A percentile compares a stretch with the other conserved stretches of the same genome.
phyloP scores from a whole-genome alignment of 53 echinoderm and acorn worm genomes.

The Mesocentrotus franciscanus region DNA sequence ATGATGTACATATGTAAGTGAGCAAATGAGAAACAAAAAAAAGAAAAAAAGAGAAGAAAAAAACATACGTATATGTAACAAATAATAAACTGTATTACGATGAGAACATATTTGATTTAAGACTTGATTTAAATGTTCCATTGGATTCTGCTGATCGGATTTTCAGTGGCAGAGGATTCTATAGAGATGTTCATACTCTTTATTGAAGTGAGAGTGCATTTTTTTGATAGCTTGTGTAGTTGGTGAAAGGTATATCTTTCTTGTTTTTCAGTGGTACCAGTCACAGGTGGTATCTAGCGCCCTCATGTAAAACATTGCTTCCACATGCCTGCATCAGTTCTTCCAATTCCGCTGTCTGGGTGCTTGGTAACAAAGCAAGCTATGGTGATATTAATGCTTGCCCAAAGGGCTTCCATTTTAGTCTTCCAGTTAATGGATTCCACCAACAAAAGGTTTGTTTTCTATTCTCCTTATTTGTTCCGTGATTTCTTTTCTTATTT shows the following conservation, averaged over 20 bases:
- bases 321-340: slow-evolving; percentile 59
- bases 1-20: too few species aligned
- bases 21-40: too few species aligned
- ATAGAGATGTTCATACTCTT: too few species aligned
- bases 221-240: neutral
- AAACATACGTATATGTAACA: too few species aligned
- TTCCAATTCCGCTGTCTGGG: slow-evolving; percentile 26
- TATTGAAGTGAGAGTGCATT: too few species aligned
- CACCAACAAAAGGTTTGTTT: slow-evolving; percentile 67
- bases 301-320: slow-evolving; percentile 46
- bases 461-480: neutral
- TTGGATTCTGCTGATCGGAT: too few species aligned
- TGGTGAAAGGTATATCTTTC: neutral
- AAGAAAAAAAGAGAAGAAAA: too few species aligned
- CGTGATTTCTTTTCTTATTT: neutral
- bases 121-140: too few species aligned
- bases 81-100: too few species aligned
- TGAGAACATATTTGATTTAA: too few species aligned
- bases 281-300: slow-evolving; percentile 64
- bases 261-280: slow-evolving; percentile 40
- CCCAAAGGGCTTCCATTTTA: slow-evolving; percentile 60
- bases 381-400: slow-evolving; percentile 29
- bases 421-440: slow-evolving; percentile 66
- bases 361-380: slow-evolving; percentile 29
- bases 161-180: too few species aligned